A percentile compares a stretch with the other conserved stretches of the same genome.
Conservation (phyloP, 2,797 vertebrate species). For the Sphaeramia orbicularis region DNA sequence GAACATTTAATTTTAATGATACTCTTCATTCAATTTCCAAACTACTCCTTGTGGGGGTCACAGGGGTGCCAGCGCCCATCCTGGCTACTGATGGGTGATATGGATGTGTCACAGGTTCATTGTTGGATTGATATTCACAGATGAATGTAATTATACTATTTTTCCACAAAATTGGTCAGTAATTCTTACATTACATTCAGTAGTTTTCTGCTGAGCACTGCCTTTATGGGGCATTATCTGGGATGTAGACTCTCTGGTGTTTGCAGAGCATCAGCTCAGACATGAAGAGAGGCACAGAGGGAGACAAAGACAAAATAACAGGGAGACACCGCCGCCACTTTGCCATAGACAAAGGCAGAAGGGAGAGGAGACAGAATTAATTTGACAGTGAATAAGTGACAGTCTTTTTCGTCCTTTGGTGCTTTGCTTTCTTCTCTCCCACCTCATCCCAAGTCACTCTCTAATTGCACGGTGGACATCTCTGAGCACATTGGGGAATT, state of each 20-base stretch:
- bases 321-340: constrained; percentile 27
- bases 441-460: constrained; percentile 65
- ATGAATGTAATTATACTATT: no score
- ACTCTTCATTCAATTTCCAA: no score
- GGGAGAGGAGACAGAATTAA: constrained; percentile 86
- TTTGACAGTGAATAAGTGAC: constrained; percentile 92
- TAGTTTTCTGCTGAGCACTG: not conserved
- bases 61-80: no score
- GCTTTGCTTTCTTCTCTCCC: constrained; percentile 64
- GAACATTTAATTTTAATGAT: not conserved
- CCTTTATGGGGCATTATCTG: not conserved
- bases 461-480: constrained; percentile 86
- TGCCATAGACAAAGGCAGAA: constrained; percentile 62
- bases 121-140: no score
- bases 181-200: not conserved
- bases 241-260: constrained; percentile 14
- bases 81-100: no score
- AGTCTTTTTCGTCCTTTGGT: constrained; percentile 79
- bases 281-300: constrained; percentile 29
- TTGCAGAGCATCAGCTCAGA: constrained; percentile 80
- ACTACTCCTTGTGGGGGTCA: no score
- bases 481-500: constrained; percentile 88
- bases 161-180: not conserved
- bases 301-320: constrained; percentile 47
- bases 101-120: no score